Base-by-base conservation (phyloP, 2,888 invertebrate genomes). In the Rhingia rostrata region DNA sequence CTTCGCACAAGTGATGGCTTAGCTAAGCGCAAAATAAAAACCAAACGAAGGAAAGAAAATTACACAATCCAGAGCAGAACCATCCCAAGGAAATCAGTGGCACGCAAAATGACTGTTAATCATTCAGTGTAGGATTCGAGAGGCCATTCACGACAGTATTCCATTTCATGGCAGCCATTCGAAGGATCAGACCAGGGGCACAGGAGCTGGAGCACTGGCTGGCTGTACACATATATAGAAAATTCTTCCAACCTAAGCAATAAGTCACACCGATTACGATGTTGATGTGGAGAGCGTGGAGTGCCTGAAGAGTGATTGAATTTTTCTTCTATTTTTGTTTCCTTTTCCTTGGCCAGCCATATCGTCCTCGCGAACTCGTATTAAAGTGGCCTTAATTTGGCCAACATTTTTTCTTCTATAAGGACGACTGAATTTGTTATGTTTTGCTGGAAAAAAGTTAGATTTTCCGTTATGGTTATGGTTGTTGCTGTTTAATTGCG, bases 101-200 rank as follows among this genome's bases (percentile, higher is more conserved):
- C 84, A 84, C 84, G 84, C 80, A 84, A 84, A 84, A 80, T 74
- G 80, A 74, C 74, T 80, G 70, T 84, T 75, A 84, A 84, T 84
- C 84, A 84, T 84, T 80, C 70, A 66, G 70, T 54, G 43, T 56
- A 39, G 69, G 54, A 64, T 61, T 84, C 70, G 54, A 84, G 74
- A 80, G 80, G 74, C 80, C 73, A 79, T 74, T 79, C 74, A 84
- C 69, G 66, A 64, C 84, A 80, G 74, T 79, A 66, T 79, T 74
- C 58, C 74, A 69, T 84, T 84, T 74, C 58, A 74, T 64, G 73
- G 67, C 56, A 66, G 60, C 53, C 22, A 22, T n/a, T 9, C 35
- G 47, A 73, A 37, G 63, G 73, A 83, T 69, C 79, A 79, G 56
- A 53, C 79, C 54, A 22, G 22, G 22, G 22, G 35, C 58, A 56